Evolutionary conservation across 2,797 vertebrate genomes (phyloP).

Genomic region (Bradypodion ventrale): DNA sequence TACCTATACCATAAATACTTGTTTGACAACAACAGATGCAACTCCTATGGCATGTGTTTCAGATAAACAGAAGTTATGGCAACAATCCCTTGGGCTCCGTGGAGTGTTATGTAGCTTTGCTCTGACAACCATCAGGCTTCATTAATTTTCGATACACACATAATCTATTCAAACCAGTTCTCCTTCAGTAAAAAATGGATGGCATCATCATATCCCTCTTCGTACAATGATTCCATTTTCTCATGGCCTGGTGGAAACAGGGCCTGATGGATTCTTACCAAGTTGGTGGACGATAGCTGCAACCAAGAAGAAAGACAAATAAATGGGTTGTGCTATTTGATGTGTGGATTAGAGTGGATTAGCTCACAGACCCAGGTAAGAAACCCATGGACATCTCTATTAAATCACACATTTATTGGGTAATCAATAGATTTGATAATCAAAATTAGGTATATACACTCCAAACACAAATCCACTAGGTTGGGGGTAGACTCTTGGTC

Average conservation of each 20-base stretch:
- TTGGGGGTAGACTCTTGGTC: too few species aligned
- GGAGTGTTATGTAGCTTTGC: conserved; percentile 2
- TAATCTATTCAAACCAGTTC: conserved; percentile 72
- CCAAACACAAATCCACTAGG: too few species aligned
- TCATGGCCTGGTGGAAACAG: conserved; percentile 82
- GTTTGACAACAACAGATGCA: conserved; percentile 18
- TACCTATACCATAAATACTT: conserved; percentile 16
- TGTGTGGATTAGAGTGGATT: not conserved
- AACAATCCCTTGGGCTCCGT: conserved; percentile 28
- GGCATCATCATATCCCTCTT: conserved; percentile 81
- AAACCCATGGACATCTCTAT: too few species aligned
- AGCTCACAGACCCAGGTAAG: too few species aligned
- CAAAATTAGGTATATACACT: too few species aligned
- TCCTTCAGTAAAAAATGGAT: conserved; percentile 79
- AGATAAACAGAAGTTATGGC: conserved; percentile 27
- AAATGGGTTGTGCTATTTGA: conserved; percentile 8
- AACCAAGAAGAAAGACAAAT: conserved; percentile 53
- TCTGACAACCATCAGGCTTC: conserved; percentile 26
- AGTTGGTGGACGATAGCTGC: conserved; percentile 83
- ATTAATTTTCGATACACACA: conserved; percentile 20
- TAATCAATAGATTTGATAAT: too few species aligned
- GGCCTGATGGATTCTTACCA: conserved; percentile 81
- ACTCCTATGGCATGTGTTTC: conserved; percentile 19
- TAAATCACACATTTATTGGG: too few species aligned
- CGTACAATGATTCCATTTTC: conserved; percentile 76